These are phyloP conservation scores for Menidia menidia DNA, from an alignment of 2,797 vertebrate genomes.

Conservation along the genomic window DNA sequence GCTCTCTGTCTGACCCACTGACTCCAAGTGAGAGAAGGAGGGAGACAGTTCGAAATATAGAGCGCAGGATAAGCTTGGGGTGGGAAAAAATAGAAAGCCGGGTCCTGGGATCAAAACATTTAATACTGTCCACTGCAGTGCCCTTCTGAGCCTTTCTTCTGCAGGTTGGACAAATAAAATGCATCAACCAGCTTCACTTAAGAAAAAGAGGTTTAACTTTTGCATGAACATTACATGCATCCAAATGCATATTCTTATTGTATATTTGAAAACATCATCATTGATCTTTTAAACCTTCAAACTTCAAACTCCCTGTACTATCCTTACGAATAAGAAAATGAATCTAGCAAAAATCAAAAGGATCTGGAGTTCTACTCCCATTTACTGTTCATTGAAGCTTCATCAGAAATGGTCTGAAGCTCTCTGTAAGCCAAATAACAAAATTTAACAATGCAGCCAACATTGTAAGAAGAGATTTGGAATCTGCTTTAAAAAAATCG, in stretches of 20 bases:
- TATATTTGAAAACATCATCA: neutral
- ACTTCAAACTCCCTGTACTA: too few species aligned
- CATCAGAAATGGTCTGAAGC: too few species aligned
- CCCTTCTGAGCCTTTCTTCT: conserved; percentile 55
- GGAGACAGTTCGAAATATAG: conserved; percentile 19
- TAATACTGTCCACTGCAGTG: conserved; percentile 56
- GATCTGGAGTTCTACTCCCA: too few species aligned
- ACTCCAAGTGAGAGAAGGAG: conserved; percentile 40
- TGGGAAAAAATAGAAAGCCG: conserved; percentile 47
- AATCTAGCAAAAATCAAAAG: too few species aligned
- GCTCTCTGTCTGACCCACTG: conserved; percentile 67
- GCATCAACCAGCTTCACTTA: neutral
- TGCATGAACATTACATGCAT: neutral
- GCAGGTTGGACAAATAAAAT: conserved; percentile 21
- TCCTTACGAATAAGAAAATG: too few species aligned
- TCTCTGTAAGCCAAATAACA: too few species aligned
- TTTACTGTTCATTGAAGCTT: too few species aligned
- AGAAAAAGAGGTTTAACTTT: neutral
- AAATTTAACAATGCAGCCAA: too few species aligned
- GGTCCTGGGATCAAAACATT: conserved; percentile 67
- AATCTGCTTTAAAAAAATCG: too few species aligned
- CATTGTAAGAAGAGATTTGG: too few species aligned
- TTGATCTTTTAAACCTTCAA: too few species aligned
- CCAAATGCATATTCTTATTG: neutral
- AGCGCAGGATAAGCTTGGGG: conserved; percentile 31